A percentile compares a stretch with the other conserved stretches of the same genome.
Conservation (phyloP, 2,113 vertebrate species). For the Petrocephalus zakoni region DNA sequence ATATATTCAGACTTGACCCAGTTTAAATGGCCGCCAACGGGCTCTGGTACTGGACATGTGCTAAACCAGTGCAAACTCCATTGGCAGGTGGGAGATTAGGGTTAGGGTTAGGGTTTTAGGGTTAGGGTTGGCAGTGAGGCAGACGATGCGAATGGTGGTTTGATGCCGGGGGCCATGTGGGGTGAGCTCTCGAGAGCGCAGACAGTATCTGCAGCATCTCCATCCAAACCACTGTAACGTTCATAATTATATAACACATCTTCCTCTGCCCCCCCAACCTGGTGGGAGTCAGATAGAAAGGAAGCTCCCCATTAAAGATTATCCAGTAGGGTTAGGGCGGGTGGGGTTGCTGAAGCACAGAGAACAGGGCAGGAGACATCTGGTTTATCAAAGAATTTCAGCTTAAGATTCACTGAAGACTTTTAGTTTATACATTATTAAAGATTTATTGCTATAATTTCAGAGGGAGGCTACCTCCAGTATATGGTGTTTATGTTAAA, state of each 20-base stretch:
- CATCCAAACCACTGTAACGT: background rate
- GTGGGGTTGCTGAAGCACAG: background rate
- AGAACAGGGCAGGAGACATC: background rate
- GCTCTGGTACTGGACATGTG: conserved; percentile 68
- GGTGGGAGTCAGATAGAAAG: background rate
- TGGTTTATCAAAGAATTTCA: background rate
- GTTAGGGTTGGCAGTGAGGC: conserved; percentile 53
- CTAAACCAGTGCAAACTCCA: conserved; percentile 61
- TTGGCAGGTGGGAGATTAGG: conserved; percentile 60
- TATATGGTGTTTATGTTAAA: background rate
- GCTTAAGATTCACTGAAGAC: background rate
- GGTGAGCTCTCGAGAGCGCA: background rate
- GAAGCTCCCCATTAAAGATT: background rate
- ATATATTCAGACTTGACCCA: conserved; percentile 72
- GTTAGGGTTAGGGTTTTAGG: conserved; percentile 45
- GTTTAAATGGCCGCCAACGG: conserved; percentile 67
- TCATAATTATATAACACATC: background rate
- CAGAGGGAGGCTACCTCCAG: background rate
- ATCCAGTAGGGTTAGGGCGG: background rate
- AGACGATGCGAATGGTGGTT: conserved; percentile 63
- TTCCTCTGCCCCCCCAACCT: background rate
- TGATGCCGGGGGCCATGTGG: conserved; percentile 42
- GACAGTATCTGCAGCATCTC: background rate
- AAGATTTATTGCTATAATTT: conserved; percentile 4
- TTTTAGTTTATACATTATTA: background rate